Percentiles rank a stretch among this genome's conserved stretches.
Conservation (phyloP, 2,888 invertebrate species). For the Mesodorylaimus sp. region DNA sequence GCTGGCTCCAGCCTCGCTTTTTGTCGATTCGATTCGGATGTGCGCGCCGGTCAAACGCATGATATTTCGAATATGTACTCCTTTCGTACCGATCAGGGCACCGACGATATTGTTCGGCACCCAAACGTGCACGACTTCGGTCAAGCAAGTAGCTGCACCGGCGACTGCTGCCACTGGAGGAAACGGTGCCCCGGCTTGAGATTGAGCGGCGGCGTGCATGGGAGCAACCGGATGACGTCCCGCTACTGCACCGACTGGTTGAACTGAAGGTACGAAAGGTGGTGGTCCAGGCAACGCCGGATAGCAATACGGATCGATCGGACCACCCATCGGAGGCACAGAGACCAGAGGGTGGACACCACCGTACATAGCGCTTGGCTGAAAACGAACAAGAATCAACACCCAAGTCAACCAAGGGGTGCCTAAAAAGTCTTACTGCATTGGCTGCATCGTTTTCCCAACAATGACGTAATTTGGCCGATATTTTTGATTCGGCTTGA, state of each 20-base stretch:
- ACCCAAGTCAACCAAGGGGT: too few relatives aligned
- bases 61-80: constrained; percentile 86
- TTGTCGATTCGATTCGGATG: constrained; percentile 36
- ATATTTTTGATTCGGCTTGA: constrained; percentile 79
- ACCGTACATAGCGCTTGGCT: constrained; percentile 8
- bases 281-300: neutral
- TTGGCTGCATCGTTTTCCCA: constrained; percentile 67
- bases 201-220: neutral
- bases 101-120: constrained; percentile 95
- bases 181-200: neutral
- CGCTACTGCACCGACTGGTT: neutral
- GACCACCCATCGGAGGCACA: too few relatives aligned
- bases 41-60: constrained; percentile 86
- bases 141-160: neutral
- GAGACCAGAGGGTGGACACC: constrained; percentile 5
- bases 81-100: constrained; percentile 92
- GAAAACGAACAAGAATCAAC: too few relatives aligned
- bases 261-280: neutral
- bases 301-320: neutral
- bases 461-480: constrained; percentile 81
- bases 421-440: neutral
- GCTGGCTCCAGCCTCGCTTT: neutral
- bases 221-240: neutral
- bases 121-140: constrained; percentile 42
- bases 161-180: neutral